Conservation (phyloP, 1,140 invertebrate genomes). For the Drosophila kikkawai region DNA sequence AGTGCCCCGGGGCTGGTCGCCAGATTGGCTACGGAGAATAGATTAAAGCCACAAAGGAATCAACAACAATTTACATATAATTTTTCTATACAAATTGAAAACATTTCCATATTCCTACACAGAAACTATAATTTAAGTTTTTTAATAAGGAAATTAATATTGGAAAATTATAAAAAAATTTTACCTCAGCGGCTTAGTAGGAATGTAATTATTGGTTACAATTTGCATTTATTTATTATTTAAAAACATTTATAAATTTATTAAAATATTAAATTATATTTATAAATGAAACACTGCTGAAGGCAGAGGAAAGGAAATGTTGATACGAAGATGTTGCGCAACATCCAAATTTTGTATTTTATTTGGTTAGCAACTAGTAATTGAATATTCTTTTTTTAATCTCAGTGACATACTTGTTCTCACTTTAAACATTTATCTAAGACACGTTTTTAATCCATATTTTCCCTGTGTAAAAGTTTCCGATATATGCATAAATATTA, state of each 20-base stretch:
- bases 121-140: not conserved
- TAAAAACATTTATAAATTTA: not conserved
- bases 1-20: constrained; percentile 14
- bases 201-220: too few species aligned
- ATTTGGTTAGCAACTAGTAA: not conserved
- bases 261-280: not conserved
- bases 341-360: not conserved
- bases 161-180: too few species aligned
- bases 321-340: not conserved
- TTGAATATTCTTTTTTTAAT: not conserved
- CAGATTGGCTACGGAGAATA: constrained; percentile 22
- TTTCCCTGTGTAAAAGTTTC: not conserved
- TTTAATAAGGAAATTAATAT: too few species aligned
- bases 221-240: not conserved
- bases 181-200: too few species aligned
- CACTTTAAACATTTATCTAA: not conserved
- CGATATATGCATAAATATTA: constrained; percentile 7
- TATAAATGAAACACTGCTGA: not conserved
- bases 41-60: constrained; percentile 14
- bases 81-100: constrained; percentile 4
- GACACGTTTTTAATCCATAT: not conserved
- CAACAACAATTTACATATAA: constrained; percentile 14
- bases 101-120: constrained; percentile 22
- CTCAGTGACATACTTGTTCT: not conserved
- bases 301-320: not conserved